Conservation (phyloP, 1,140 invertebrate genomes). For the Papilio polyxenes region DNA sequence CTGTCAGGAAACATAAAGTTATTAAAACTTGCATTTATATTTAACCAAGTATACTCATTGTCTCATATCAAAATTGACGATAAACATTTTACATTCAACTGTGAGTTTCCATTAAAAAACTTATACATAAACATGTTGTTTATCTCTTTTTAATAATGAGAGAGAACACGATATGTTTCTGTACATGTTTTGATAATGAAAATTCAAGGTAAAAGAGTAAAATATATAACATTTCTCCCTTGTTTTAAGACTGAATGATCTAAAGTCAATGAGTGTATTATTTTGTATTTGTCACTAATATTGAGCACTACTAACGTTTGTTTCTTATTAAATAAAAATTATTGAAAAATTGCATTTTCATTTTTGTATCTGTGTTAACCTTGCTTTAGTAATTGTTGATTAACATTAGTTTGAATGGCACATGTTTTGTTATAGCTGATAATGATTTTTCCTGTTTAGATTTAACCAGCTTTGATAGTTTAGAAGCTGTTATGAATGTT, state of each 20-base stretch:
- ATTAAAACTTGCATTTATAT: background rate
- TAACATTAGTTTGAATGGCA: background rate
- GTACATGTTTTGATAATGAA: background rate
- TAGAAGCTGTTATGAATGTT: no score
- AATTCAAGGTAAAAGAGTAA: background rate
- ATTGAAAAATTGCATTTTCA: conserved; percentile 10
- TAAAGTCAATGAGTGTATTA: conserved; percentile 5
- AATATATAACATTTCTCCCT: background rate
- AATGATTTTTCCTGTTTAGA: no score
- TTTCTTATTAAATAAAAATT: conserved; percentile 9
- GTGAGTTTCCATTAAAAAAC: background rate
- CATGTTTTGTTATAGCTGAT: background rate
- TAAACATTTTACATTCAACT: background rate
- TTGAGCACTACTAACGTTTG: background rate
- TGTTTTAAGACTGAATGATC: background rate
- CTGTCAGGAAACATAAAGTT: background rate
- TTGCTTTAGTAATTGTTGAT: conserved; percentile 1
- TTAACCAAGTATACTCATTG: background rate
- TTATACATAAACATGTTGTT: background rate
- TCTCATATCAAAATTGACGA: background rate
- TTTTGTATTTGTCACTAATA: conserved; percentile 10
- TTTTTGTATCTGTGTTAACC: conserved; percentile 11
- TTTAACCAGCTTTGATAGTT: no score
- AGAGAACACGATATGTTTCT: background rate
- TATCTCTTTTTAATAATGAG: background rate